Evolutionary conservation across 2,113 vertebrate genomes (phyloP), one percentile per base, ranked within the genome.

Genomic region (Scartelaos histophorus): DNA sequence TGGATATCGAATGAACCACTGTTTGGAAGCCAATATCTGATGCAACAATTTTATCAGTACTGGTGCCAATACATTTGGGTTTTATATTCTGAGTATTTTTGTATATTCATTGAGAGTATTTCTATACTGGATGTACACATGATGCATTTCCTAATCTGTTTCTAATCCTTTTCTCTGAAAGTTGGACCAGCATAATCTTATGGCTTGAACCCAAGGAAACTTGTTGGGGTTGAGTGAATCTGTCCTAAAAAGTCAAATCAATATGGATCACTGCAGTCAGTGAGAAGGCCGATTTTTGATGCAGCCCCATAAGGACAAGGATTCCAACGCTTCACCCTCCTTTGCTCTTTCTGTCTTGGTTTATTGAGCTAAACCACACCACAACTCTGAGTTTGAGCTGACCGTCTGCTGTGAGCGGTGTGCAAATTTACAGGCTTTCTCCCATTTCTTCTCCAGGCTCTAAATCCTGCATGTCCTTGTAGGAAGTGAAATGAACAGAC

Each of bases 401-500:
- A 71, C 57, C 73, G 65, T 35, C 46, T 57, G 1, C 76, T 22
- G 56, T 58, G 56, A 58, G 56, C 51, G 68, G 12, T 10, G 15
- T 16, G 57, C 73, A 46, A 13, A 68, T 62, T 7, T 64, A 64
- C 29, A 64, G 7, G 34, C 46, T 60, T 67, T 22, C 69, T 66
- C 62, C 34, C 73, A 68, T 79, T 73, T 66, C 45, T 61, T 1
- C 68, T 70, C 69, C 35, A 25, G 72, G 61, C 71, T 71, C 70
- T 71, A 78, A 75, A 75, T 66, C 71, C 46, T 3, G 16, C 56
- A 7, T 10, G 74, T 79, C 66, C 25, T 87, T 78, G 66, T 79
- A 43, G 25, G 51, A 77, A 78, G 73, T 76, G 85, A 78, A 85
- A 83, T 78, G 80, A 78, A 84, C 78, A 79, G 67, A 70, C 82